Conservation (phyloP, 2,113 vertebrate genomes). For the Motacilla tschutschensis region DNA sequence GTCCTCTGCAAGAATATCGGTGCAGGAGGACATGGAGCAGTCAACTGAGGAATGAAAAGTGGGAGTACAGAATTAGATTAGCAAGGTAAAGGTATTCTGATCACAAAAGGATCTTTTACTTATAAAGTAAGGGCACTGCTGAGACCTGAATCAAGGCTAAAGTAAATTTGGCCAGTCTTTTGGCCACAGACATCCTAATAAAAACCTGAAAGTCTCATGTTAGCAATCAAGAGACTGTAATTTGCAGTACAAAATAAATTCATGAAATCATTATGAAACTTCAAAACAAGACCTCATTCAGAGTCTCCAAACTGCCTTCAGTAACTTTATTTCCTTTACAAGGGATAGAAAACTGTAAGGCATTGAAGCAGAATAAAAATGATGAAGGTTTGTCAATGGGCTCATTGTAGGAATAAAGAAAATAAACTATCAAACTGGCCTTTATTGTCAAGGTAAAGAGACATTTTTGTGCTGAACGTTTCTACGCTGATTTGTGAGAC, state of each 20-base stretch:
- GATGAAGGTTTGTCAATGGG: constrained; percentile 63
- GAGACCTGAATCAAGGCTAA: constrained; percentile 37
- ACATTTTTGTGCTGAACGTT: constrained; percentile 46
- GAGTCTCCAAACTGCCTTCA: constrained; percentile 50
- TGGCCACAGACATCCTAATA: constrained; percentile 57
- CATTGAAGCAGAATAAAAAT: constrained; percentile 60
- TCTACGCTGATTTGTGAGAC: constrained; percentile 67
- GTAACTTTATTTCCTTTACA: constrained; percentile 67
- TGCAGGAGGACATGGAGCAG: neutral
- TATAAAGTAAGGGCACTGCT: constrained; percentile 11
- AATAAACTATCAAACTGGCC: constrained; percentile 62
- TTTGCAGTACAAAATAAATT: constrained; percentile 62
- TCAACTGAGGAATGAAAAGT: constrained; percentile 7
- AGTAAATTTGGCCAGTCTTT: constrained; percentile 42
- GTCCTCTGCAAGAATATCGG: neutral
- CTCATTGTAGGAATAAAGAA: constrained; percentile 67
- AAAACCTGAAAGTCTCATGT: constrained; percentile 55
- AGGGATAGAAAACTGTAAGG: constrained; percentile 55
- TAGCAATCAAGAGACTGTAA: constrained; percentile 62
- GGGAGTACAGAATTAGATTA: neutral
- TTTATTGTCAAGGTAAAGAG: constrained; percentile 72
- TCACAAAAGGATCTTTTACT: constrained; percentile 50
- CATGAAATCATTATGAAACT: constrained; percentile 61
- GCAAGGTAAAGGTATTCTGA: constrained; percentile 28
- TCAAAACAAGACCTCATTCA: constrained; percentile 69